Evolutionary conservation across 2,888 invertebrate genomes (phyloP).

Genomic region (Bugulina stolonifera): DNA sequence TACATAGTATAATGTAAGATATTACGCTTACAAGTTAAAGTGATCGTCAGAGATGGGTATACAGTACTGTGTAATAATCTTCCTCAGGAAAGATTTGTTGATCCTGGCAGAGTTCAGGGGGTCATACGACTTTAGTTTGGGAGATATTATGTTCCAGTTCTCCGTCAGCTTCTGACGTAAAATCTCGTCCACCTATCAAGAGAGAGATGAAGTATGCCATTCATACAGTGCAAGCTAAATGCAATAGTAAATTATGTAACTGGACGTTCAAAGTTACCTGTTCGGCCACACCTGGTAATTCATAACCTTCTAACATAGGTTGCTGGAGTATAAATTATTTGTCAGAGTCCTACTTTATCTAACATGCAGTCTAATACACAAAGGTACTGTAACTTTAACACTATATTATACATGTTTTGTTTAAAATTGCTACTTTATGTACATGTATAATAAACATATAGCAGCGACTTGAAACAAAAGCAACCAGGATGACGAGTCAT

Average conservation of each 20-base stretch:
- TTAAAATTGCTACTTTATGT: neutral
- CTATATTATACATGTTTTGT: neutral
- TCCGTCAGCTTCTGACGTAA: slow-evolving; percentile 45
- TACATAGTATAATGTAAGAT: too few relatives aligned
- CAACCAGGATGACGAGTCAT: too few relatives aligned
- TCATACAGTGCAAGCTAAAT: neutral
- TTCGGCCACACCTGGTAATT: too few relatives aligned
- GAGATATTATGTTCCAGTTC: slow-evolving; percentile 44
- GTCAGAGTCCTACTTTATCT: too few relatives aligned
- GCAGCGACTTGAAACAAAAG: too few relatives aligned
- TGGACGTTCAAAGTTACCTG: neutral
- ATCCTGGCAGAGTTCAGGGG: slow-evolving; percentile 36
- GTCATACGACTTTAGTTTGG: slow-evolving; percentile 39
- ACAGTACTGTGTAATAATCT: slow-evolving; percentile 41
- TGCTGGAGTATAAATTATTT: too few relatives aligned
- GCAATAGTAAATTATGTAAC: neutral
- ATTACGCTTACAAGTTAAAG: slow-evolving; percentile 44
- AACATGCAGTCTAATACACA: too few relatives aligned
- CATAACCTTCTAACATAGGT: too few relatives aligned
- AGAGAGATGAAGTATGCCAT: neutral
- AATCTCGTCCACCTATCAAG: slow-evolving; percentile 43
- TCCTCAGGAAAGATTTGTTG: slow-evolving; percentile 38
- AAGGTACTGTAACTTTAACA: neutral
- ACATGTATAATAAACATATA: too few relatives aligned
- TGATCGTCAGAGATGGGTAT: slow-evolving; percentile 46